Percentiles rank a stretch among this genome's conserved stretches.
Conservation (phyloP, 2,113 vertebrate genomes). For the Cinclus cinclus region DNA sequence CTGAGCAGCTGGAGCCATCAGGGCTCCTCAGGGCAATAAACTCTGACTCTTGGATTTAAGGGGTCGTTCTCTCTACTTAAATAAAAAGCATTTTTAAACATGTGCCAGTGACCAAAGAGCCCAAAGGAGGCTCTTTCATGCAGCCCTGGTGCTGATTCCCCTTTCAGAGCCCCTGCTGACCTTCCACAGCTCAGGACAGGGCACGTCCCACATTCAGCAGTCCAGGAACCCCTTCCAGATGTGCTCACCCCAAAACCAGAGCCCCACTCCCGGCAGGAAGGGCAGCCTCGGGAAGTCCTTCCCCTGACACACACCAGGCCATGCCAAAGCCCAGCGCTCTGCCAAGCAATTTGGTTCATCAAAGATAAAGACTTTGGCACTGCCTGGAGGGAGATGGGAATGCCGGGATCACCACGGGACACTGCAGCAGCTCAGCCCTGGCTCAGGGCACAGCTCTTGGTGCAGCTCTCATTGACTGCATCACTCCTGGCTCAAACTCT, state of each 20-base stretch:
- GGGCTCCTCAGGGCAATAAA: neutral
- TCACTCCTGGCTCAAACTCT: neutral
- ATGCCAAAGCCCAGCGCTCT: neutral
- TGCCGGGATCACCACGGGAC: neutral
- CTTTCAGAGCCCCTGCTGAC: neutral
- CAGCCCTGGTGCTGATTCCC: neutral
- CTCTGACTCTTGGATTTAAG: neutral
- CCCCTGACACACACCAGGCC: fast-evolving
- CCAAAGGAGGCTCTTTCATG: neutral
- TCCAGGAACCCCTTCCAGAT: fast-evolving
- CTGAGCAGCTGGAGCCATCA: neutral
- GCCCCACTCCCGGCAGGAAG: neutral
- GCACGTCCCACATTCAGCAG: neutral
- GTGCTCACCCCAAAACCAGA: neutral
- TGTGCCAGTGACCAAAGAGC: neutral
- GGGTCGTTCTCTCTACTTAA: neutral
- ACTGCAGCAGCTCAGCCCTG: neutral
- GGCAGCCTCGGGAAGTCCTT: neutral
- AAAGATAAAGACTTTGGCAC: neutral
- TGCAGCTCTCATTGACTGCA: neutral
- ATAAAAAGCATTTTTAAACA: neutral
- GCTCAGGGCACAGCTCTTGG: neutral
- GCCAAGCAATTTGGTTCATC: neutral
- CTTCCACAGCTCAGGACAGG: neutral
- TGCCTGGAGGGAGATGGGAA: neutral